These are phyloP conservation scores for Caenorhabditis macrosperma DNA, from an alignment of 2,888 invertebrate genomes.

Conservation along the genomic window DNA sequence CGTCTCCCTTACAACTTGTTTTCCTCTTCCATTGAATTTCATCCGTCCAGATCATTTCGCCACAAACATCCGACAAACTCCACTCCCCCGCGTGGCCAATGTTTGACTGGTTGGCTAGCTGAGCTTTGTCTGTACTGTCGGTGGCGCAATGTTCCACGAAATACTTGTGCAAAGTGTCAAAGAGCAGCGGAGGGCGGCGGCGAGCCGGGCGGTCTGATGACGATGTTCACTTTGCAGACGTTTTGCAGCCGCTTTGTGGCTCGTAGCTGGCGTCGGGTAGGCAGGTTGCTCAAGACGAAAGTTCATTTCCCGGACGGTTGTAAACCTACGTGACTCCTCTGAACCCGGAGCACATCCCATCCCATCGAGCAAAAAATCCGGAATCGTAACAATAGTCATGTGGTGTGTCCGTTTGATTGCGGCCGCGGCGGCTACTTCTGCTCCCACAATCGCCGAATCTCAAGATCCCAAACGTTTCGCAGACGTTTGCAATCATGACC, in stretches of 20 bases:
- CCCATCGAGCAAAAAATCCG: not conserved
- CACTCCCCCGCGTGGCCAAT: not conserved
- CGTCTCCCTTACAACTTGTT: not conserved
- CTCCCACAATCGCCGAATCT: not conserved
- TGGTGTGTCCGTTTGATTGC: slow-evolving; percentile 22
- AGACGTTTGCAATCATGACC: not conserved
- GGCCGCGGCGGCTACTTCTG: slow-evolving; percentile 20
- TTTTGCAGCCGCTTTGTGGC: no score
- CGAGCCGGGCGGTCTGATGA: slow-evolving; percentile 24
- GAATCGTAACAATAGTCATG: slow-evolving; percentile 49
- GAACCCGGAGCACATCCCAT: not conserved
- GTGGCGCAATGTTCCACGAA: slow-evolving; percentile 28
- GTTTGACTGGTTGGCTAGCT: slow-evolving; percentile 25
- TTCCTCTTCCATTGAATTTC: not conserved
- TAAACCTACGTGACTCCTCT: not conserved
- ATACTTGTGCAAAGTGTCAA: slow-evolving; percentile 57
- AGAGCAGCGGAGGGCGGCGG: slow-evolving; percentile 41
- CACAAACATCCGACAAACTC: no score
- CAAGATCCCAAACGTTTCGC: slow-evolving; percentile 4
- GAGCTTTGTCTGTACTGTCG: slow-evolving; percentile 21
- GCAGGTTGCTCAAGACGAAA: no score
- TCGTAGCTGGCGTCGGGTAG: no score
- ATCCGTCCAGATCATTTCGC: no score
- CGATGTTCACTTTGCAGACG: not conserved
- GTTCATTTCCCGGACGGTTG: not conserved